Evolutionary conservation across 2,888 invertebrate genomes (phyloP).

Genomic region (Drosophila fulvimacula): DNA sequence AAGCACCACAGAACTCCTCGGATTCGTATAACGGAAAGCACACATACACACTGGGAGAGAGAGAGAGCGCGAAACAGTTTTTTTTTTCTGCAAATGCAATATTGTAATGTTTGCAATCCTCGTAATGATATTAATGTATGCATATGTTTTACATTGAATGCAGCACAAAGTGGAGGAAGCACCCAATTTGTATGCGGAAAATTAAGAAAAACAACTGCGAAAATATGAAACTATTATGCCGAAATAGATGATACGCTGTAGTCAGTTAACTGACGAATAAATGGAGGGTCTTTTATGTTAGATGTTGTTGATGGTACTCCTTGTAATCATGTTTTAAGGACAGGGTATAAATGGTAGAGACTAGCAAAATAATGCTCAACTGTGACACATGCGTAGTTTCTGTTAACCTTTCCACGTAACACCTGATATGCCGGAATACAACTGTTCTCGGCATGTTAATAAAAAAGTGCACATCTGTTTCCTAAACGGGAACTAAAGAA

Average conservation of each 20-base stretch:
- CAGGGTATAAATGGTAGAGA: background rate
- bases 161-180: conserved; percentile 11
- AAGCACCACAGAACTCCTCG: conserved; percentile 28
- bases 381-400: background rate
- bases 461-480: background rate
- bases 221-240: background rate
- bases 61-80: background rate
- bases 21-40: conserved; percentile 52
- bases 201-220: conserved; percentile 42
- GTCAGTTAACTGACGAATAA: background rate
- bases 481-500: background rate
- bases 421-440: conserved; percentile 7
- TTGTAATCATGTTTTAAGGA: background rate
- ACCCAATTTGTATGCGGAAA: conserved; percentile 43
- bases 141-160: conserved; percentile 69
- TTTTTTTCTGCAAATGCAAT: conserved; percentile 67
- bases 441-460: conserved; percentile 8
- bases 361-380: background rate
- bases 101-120: conserved; percentile 67
- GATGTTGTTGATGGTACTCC: background rate
- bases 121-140: conserved; percentile 75
- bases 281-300: background rate
- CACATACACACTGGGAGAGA: background rate
- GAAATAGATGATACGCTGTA: background rate
- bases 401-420: background rate